Evolutionary conservation across 2,797 vertebrate genomes (phyloP).

Genomic region (Enteromius anoplus): DNA sequence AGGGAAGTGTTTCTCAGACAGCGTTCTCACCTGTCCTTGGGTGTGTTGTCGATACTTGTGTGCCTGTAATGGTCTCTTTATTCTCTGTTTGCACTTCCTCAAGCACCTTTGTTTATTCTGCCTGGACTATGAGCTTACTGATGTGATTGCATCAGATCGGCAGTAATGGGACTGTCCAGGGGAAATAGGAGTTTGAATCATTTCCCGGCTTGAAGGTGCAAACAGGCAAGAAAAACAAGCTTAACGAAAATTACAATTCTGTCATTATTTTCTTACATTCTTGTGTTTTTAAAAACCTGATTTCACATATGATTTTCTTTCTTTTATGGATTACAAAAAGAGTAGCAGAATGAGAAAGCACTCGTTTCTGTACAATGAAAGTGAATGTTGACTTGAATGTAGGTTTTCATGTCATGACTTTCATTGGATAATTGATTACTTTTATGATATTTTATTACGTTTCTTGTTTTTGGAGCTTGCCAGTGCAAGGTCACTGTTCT

Average conservation of each 20-base stretch:
- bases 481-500: background rate
- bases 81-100: constrained; percentile 18
- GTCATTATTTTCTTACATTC: background rate
- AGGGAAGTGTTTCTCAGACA: constrained; percentile 10
- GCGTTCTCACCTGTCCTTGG: constrained; percentile 2
- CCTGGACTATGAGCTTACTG: background rate
- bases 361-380: background rate
- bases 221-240: background rate
- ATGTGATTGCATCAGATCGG: background rate
- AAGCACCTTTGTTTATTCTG: background rate
- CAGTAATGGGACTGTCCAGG: background rate
- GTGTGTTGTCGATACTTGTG: background rate
- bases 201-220: background rate
- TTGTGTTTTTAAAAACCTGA: background rate
- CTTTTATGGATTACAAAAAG: background rate
- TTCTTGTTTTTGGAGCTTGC: background rate
- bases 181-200: constrained; percentile 15
- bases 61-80: background rate
- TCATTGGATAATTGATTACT: background rate
- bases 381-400: background rate
- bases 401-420: background rate
- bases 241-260: background rate
- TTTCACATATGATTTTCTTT: background rate
- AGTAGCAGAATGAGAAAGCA: background rate
- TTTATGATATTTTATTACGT: background rate